Base-by-base conservation (phyloP, 2,888 invertebrate species). In the Petrolisthes manimaculis region DNA sequence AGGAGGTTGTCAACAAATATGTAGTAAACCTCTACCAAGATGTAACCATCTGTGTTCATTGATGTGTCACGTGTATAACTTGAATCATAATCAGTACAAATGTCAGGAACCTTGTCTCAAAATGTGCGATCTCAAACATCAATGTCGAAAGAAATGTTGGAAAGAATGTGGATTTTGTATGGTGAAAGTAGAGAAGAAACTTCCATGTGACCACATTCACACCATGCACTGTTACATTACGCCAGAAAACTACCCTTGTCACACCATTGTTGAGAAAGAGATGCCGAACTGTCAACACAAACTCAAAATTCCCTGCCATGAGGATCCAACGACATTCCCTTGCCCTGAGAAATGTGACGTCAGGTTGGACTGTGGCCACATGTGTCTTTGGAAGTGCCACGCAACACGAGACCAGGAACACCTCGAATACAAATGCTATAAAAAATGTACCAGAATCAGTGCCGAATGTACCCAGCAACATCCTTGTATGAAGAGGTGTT, bases 351-450 rank as follows among this genome's bases (percentile, higher is more conserved):
- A 92, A 0, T 96, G 96, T 92, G 93, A 94, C 81, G 92, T 93
- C 56, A 93, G 95, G 53, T 93, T 95, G 56, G 92, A 93, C 21
- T 96, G 95, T 92, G 96, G 96, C 0, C 96, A 96, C 92, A 92
- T 93, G 0, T 96, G 96, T 92, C 91, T 82, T 1, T 92, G 91
- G 83, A 92, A 90, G 0, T 96, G 96, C 92, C 96, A 96, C 92
- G 93, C 94, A 54, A 92, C 92, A 0, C 92, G 94, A 56, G 95
- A 95, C 92, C 95, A 95, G 0, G 93, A 95, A 86, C 96, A 96
- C 92, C 92, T 94, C 83, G 89, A 93, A 91, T 92, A 91, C 79
- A 83, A 89, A 24, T 92, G 92, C 87, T 61, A 78, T 75, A 84
- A 83, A 71, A 24, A 0, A 0, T 90, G 90, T 56, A 74, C 80